A percentile compares a stretch with the other conserved stretches of the same genome.
phyloP scores from a whole-genome alignment of 2,888 invertebrate species.

The Drosophila mettleri region DNA sequence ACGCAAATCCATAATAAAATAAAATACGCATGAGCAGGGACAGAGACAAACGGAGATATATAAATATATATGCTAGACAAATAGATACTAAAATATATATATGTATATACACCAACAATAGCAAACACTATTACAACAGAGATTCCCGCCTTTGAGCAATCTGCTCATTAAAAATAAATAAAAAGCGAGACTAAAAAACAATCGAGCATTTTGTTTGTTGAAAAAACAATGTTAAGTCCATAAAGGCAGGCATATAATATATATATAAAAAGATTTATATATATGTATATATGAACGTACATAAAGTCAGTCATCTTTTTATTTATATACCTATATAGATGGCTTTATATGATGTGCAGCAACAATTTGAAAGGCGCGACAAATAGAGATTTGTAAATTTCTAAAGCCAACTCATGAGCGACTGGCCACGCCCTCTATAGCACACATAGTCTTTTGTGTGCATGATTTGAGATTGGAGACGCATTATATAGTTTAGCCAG shows the following conservation, averaged over 20 bases:
- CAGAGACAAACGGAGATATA: conserved; percentile 15
- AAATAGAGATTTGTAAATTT: conserved; percentile 63
- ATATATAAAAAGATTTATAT: conserved; percentile 23
- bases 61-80: conserved; percentile 18
- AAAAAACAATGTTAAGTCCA: conserved; percentile 77
- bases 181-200: conserved; percentile 74
- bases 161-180: conserved; percentile 74
- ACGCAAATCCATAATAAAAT: conserved; percentile 46
- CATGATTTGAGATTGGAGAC: conserved; percentile 40
- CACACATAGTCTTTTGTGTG: conserved; percentile 36
- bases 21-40: conserved; percentile 30
- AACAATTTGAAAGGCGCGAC: conserved; percentile 51
- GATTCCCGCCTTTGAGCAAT: conserved; percentile 19
- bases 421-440: conserved; percentile 56
- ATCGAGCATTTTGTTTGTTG: conserved; percentile 75
- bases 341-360: conserved; percentile 6
- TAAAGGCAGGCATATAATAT: conserved; percentile 54
- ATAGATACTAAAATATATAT: conserved; percentile 51
- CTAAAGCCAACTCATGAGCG: conserved; percentile 60
- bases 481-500: conserved; percentile 35
- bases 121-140: conserved; percentile 46
- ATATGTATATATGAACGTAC: conserved; percentile 15
- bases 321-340: conserved; percentile 25
- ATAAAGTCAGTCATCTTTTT: conserved; percentile 26
- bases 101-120: conserved; percentile 12